Base-by-base conservation (phyloP, 1,140 invertebrate genomes). In the Drosophila cardini region DNA sequence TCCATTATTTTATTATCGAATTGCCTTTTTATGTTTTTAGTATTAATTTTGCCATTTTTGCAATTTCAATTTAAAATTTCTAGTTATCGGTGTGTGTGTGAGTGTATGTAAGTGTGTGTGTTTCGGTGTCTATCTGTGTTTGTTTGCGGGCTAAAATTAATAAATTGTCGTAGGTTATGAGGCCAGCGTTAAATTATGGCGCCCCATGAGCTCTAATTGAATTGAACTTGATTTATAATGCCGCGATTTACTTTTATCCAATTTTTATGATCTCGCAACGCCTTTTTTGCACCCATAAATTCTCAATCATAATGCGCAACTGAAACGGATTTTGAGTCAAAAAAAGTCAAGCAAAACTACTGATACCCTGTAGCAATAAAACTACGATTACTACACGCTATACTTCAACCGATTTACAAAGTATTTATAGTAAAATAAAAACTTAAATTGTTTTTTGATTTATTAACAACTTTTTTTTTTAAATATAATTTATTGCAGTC, bases 191-290 rank as follows among this genome's bases (percentile, higher is more conserved):
- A 62, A 76, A 87, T 60, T 81, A 70, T 81, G 70, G 52, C 76
- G 80, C 74, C 62, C 75, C 72, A 62, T 72, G 61, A 43, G 72
- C 76, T 83, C 77, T 89, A 87, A 89, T 87, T 87, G 84, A 87
- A 87, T 87, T 87, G 83, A 87, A 87, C 84, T 87, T 87, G 83
- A 87, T 87, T 87, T 87, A 87, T 87, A 78, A 62, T 84, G 76
- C 76, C 45, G 52, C 69, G 45, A 56, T 77, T 76, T 68, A 57
- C 73, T 85, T 85, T 85, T 80, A 84, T 84, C 70, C 72, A 77
- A 46, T 70, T 75, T 83, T 69, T 62, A n/a, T 45, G 61, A 75
- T 52, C 72, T 62, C 74, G 18, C n/a, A 72, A 65, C 68, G 73
- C 65, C 67, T 68, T 57, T 55, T 43, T 18, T 26, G 21, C 21